Evolutionary conservation across 2,113 vertebrate species (phyloP).

Genomic region (Notarius quadriscutis): DNA sequence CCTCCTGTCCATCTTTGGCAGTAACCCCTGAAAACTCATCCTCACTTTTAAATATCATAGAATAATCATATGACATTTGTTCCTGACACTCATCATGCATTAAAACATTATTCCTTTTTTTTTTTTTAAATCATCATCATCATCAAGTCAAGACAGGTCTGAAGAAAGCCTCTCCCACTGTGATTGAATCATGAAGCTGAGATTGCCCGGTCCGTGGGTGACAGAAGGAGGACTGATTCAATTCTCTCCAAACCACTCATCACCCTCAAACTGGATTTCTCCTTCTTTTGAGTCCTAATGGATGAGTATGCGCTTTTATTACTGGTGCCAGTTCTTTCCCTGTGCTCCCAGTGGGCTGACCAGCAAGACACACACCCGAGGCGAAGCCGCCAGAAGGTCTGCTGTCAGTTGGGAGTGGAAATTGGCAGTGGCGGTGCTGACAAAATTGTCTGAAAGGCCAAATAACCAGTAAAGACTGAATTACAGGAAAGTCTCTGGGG

Average conservation of each 20-base stretch:
- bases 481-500: slow-evolving; percentile 12
- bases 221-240: slow-evolving; percentile 34
- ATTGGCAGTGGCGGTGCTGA: slow-evolving; percentile 1
- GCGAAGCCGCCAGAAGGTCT: neutral
- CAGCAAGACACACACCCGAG: neutral
- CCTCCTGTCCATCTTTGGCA: neutral
- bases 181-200: slow-evolving; percentile 5
- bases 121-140: neutral
- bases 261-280: slow-evolving; percentile 57
- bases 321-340: slow-evolving; percentile 33
- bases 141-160: neutral
- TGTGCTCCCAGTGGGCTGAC: neutral
- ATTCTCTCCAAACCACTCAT: slow-evolving; percentile 63
- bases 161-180: neutral
- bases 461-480: slow-evolving; percentile 36
- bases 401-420: neutral
- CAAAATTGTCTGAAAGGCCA: slow-evolving; percentile 33
- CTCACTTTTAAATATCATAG: neutral
- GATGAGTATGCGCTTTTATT: slow-evolving; percentile 54
- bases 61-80: neutral
- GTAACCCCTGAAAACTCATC: neutral
- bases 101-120: neutral
- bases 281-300: slow-evolving; percentile 63
- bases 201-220: slow-evolving; percentile 18
- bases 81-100: neutral